Evolutionary conservation across 2,113 vertebrate genomes (phyloP), one percentile per base, ranked within the genome.

Genomic region (Steatornis caripensis): DNA sequence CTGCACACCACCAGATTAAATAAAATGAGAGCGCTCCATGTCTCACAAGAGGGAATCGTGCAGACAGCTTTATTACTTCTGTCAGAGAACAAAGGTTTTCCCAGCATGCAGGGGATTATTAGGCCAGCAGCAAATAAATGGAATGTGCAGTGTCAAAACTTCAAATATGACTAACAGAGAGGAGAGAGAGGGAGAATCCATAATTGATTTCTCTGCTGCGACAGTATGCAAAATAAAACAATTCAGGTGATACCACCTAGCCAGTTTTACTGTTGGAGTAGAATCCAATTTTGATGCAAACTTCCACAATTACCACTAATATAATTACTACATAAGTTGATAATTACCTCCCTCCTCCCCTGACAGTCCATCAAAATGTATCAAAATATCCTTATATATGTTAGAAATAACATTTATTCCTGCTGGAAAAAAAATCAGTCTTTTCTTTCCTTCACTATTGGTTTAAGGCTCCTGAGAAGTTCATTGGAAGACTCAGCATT

Each of bases 51-150:
- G 97, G 97, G 97, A 98, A 98, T 97, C 80, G 11, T 97, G 96
- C 96, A 98, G 98, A 98, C 89, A 97, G 97, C 98, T 98, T 98
- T 98, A 98, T 98, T 98, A 98, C 98, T 98, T 98, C 98, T 98
- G 97, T 98, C 98, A 98, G 92, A 98, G 97, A 98, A 98, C 98
- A 98, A 98, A 98, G 98, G 96, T 98, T 98, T 98, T 95, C 98
- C 89, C 98, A 98, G 98, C 97, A 97, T 98, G 98, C 66, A 87
- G 89, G 95, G 96, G 97, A 97, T 98, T 98, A 98, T 98, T 98
- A 97, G 97, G 96, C 97, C 96, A 97, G 97, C 94, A 98, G 97
- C 97, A 98, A 98, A 98, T 97, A 98, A 98, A 98, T 2, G 65
- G 95, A 96, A 97, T 97, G 94, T 15, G 2, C 90, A 69, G 92